These are phyloP conservation scores for Idaea aversata DNA, from an alignment of 2,888 invertebrate genomes.

Conservation along the genomic window DNA sequence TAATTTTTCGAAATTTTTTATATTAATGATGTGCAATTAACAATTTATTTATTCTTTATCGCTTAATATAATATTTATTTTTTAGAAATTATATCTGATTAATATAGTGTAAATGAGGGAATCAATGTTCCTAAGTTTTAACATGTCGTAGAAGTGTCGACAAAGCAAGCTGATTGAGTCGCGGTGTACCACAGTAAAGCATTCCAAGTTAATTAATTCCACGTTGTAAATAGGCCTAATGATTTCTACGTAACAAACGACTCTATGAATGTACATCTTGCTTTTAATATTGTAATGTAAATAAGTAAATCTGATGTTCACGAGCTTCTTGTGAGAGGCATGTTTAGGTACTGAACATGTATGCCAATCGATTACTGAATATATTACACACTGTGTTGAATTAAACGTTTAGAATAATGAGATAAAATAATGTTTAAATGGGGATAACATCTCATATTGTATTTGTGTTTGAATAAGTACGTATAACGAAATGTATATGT, in stretches of 20 bases:
- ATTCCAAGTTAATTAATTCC: constrained; percentile 77
- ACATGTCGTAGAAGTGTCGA: constrained; percentile 64
- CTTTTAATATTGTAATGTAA: constrained; percentile 69
- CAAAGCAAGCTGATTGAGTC: constrained; percentile 52
- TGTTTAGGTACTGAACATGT: constrained; percentile 58
- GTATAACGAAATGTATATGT: constrained; percentile 80
- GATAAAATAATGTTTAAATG: constrained; percentile 54
- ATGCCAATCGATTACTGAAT: constrained; percentile 47
- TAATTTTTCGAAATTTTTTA: constrained; percentile 68
- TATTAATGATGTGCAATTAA: constrained; percentile 73
- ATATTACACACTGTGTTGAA: constrained; percentile 57
- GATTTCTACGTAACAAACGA: constrained; percentile 49
- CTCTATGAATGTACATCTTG: constrained; percentile 69
- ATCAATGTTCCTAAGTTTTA: constrained; percentile 72
- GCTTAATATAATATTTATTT: constrained; percentile 77
- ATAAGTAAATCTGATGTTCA: constrained; percentile 68
- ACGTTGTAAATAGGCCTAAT: constrained; percentile 79
- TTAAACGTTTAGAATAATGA: constrained; percentile 65
- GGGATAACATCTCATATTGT: constrained; percentile 80
- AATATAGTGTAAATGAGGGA: constrained; percentile 62
- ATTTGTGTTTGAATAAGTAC: constrained; percentile 79
- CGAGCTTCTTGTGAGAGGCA: constrained; percentile 60
- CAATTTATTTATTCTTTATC: constrained; percentile 73
- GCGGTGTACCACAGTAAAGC: constrained; percentile 65
- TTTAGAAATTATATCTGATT: constrained; percentile 69